Evolutionary conservation across 2,113 vertebrate genomes (phyloP).

Genomic region (Austrofundulus limnaeus): DNA sequence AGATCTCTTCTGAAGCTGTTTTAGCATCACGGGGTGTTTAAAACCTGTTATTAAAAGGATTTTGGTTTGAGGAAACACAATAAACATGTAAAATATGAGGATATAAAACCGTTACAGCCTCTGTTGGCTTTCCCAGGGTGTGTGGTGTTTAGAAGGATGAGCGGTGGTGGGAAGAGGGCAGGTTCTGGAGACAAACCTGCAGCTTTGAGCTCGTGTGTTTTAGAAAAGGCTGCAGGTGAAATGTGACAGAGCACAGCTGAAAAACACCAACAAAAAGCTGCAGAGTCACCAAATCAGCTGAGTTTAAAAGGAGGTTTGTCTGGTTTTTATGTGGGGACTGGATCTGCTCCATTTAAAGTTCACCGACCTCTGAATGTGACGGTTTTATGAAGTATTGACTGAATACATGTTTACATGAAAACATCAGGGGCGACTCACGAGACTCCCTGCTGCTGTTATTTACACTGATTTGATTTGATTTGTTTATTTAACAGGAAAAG

Average conservation of each 20-base stretch:
- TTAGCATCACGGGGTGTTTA: background rate
- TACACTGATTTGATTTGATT: too few species aligned
- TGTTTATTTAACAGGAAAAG: too few species aligned
- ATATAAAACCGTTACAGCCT: background rate
- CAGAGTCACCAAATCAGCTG: conserved; percentile 9
- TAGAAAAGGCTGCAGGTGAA: background rate
- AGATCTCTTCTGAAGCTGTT: background rate
- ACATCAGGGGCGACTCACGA: background rate
- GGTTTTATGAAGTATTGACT: background rate
- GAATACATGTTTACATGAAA: background rate
- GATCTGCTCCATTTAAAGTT: background rate
- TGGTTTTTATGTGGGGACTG: background rate
- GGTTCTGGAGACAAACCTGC: background rate
- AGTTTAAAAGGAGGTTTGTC: background rate
- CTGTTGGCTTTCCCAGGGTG: background rate
- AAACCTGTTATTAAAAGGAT: background rate
- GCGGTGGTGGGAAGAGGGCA: background rate
- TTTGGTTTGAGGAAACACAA: background rate
- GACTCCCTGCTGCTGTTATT: too few species aligned
- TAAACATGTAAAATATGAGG: too few species aligned
- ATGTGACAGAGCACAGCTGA: background rate
- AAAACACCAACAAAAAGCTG: conserved; percentile 7
- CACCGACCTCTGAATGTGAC: background rate
- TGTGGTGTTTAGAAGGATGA: background rate
- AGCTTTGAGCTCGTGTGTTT: background rate